These are phyloP conservation scores for Galerucella calmariensis DNA, from an alignment of 2,888 invertebrate genomes.

Conservation along the genomic window DNA sequence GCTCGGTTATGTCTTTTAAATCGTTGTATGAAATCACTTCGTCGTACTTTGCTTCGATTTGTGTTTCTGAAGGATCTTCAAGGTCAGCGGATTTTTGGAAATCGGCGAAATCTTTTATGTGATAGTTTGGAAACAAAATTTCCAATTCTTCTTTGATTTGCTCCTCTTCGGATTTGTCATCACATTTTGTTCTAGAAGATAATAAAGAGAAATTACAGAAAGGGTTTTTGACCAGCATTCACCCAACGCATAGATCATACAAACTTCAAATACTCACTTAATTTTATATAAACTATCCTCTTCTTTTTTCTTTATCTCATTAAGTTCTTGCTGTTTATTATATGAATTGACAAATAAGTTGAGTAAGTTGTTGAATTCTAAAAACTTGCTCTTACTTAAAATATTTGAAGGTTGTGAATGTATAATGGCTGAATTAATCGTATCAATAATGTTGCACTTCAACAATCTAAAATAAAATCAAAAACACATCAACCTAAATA, in stretches of 20 bases:
- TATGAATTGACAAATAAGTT: slow-evolving; percentile 76
- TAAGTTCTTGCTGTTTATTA: slow-evolving; percentile 79
- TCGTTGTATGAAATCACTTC: slow-evolving; percentile 67
- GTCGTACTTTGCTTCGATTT: slow-evolving; percentile 46
- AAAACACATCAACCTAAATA: not conserved
- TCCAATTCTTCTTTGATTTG: slow-evolving; percentile 73
- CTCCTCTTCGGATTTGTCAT: slow-evolving; percentile 76
- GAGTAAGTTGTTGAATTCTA: slow-evolving; percentile 68
- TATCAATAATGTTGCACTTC: slow-evolving; percentile 76
- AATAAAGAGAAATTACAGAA: slow-evolving; percentile 4
- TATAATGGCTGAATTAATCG: slow-evolving; percentile 74
- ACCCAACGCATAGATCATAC: not conserved
- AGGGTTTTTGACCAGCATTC: too few relatives aligned
- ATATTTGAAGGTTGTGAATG: slow-evolving; percentile 59
- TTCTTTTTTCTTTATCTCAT: slow-evolving; percentile 75
- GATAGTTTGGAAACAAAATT: slow-evolving; percentile 76
- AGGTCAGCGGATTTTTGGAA: slow-evolving; percentile 61
- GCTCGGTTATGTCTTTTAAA: slow-evolving; percentile 69
- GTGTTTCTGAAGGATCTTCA: slow-evolving; percentile 39
- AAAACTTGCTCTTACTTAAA: slow-evolving; percentile 53
- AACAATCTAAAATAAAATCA: slow-evolving; percentile 66
- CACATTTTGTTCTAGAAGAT: slow-evolving; percentile 70
- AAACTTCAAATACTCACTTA: slow-evolving; percentile 64
- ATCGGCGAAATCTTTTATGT: slow-evolving; percentile 77
- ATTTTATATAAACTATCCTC: slow-evolving; percentile 82